Base-by-base conservation (phyloP, 2,113 vertebrate species). In the Brachypodius melanocephalos region DNA sequence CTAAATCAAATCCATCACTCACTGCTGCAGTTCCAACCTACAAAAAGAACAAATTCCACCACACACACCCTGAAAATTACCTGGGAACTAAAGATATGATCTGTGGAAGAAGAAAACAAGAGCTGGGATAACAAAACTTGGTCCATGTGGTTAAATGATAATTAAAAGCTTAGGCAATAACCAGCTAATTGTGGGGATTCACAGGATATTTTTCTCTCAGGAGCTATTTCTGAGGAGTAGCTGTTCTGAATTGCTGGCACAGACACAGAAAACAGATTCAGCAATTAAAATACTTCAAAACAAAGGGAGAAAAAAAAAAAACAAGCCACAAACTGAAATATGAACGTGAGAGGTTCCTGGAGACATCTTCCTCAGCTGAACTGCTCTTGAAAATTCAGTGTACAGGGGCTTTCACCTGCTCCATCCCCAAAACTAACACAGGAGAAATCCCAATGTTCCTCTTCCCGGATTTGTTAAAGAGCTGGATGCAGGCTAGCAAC, bases 121-220 rank as follows among this genome's bases (percentile, higher is more conserved):
- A 80, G 54, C 59, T 38, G n/a, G 24, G 66, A n/a, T 8, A 87
- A 48, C 46, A 73, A 43, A 80, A 46, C 34, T 25, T 43, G 71
- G 84, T 85, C 69, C 51, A 14, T 40, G 87, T 51, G 71, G 82
- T 95, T 88, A 85, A 81, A 83, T 82, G 12, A 34, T 32, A 93
- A 96, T 95, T 83, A 94, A 96, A 89, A 83, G 91, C 85, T 76
- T 17, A 36, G 52, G 84, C 80, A 92, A 95, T 72, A 78, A 68
- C 12, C 73, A 73, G 91, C 49, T 85, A 51, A 88, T 67, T 80
- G 85, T 63, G 91, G 71, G 45, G 87, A 83, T 73, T 76, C 84
- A 62, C 78, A 15, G 66, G 21, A 34, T 40, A 87, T 91, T 90
- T 90, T 67, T 28, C 94, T 89, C 93, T 75, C 87, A 87, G 93